Base-by-base conservation (phyloP, 64 coral and sea anemone species). In the Cladopsammia gracilis region DNA sequence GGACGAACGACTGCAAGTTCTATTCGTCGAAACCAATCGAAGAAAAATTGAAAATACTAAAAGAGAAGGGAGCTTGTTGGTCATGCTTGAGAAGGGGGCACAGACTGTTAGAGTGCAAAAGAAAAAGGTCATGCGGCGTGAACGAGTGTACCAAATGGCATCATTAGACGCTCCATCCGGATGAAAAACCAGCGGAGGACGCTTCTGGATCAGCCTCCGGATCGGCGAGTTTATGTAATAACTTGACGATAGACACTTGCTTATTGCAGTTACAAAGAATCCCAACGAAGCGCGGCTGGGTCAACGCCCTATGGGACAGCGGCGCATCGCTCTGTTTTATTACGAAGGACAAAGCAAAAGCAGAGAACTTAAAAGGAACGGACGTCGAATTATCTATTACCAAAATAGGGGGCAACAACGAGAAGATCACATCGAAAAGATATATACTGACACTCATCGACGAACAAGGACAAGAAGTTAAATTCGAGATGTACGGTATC, bases 231-330 rank as follows among this genome's bases (percentile, higher is more conserved):
- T 4, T 72, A 10, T 72, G 25, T 46, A 72, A 15, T 25, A 46
- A 85, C 25, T 14, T 26, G 3, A 20, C 3, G 1, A 50, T 48
- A 25, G 81, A 65, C 47, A 50, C 81, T 19, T 85, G 81, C 46
- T 60, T 85, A 4, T 47, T 85, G 2, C 48, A 62, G 79, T 8
- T 94, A 8, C 79, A 89, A 85, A 94, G 59, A 45, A 67, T 89
- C 58, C 70, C 75, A 50, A 89, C 93, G 13, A 94, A 73, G 3
- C 83, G 67, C 43, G 86, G 86, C 25, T 89, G 51, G 66, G 80
- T 76, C 6, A 92, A 92, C 47, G 79, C 86, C 16, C 59, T 92
- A 54, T 92, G 90, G 80, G 90, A 86, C 81, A 92, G 51, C 67
- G 90, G 44, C 7, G 90, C 90, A 16, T 92, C 90, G 16, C 43